Conservation (phyloP, 1,140 invertebrate species). For the Pseudomyrmex flavicornis region DNA sequence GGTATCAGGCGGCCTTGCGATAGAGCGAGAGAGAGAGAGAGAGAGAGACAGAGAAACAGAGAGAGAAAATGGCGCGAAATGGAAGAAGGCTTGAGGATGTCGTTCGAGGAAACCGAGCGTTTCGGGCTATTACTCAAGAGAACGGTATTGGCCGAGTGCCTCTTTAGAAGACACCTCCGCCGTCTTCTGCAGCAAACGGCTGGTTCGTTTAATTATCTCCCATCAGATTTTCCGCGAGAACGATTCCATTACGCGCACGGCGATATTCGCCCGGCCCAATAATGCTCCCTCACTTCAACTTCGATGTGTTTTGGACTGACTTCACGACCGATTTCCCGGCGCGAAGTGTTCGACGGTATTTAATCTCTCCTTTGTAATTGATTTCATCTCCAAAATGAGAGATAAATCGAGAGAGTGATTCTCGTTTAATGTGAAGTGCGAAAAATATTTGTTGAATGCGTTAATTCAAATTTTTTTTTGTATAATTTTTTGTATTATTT, state of each 20-base stretch:
- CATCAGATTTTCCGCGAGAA: constrained; percentile 38
- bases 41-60: no score
- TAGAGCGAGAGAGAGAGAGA: no score
- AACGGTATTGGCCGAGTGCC: constrained; percentile 38
- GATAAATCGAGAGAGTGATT: background rate
- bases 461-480: background rate
- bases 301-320: constrained; percentile 12
- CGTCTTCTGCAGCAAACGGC: background rate
- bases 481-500: no score
- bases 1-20: background rate
- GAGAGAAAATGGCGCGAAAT: constrained; percentile 12
- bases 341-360: constrained; percentile 12
- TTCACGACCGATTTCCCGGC: constrained; percentile 33
- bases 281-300: constrained; percentile 13
- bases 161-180: constrained; percentile 2
- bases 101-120: background rate
- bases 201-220: constrained; percentile 55
- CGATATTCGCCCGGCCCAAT: constrained; percentile 7
- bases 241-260: constrained; percentile 43
- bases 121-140: constrained; percentile 20
- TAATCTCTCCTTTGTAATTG: background rate
- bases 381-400: background rate
- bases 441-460: background rate
- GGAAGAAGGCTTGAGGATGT: constrained; percentile 28
- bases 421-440: background rate